Percentiles rank a stretch among this genome's conserved stretches.
These are phyloP conservation scores for Calycopis cecrops DNA, from an alignment of 1,140 invertebrate genomes.

Conservation along the genomic window DNA sequence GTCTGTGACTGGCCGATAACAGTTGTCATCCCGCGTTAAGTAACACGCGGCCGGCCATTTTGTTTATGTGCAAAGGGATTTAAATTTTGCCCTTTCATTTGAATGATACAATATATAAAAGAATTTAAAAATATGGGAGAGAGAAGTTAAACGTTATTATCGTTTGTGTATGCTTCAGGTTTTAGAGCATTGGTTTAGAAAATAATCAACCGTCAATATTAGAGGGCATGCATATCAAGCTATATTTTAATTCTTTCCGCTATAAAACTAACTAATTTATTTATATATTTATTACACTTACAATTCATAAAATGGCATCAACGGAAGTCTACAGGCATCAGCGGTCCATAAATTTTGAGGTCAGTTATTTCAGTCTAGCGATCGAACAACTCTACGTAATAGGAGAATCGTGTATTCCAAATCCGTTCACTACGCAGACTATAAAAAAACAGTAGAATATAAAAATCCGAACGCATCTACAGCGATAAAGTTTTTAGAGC, in stretches of 20 bases:
- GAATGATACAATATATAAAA: no score
- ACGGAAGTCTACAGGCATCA: no score
- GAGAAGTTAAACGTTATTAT: no score
- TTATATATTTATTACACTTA: no score
- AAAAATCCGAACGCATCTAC: slow-evolving; percentile 24
- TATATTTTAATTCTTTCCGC: no score
- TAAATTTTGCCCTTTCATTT: slow-evolving; percentile 33
- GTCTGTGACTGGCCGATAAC: slow-evolving; percentile 55
- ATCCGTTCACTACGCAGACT: slow-evolving; percentile 10
- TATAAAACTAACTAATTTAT: no score
- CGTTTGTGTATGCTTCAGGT: no score
- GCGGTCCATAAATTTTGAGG: no score
- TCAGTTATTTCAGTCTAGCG: not conserved
- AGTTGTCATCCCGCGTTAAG: slow-evolving; percentile 36
- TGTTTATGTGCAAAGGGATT: slow-evolving; percentile 12
- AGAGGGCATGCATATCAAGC: no score
- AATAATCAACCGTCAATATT: no score
- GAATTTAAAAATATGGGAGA: no score
- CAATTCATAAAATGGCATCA: not conserved
- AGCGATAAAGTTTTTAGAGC: slow-evolving; percentile 51
- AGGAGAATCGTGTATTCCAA: slow-evolving; percentile 36
- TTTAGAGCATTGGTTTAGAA: no score
- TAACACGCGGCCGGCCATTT: slow-evolving; percentile 11
- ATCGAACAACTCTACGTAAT: slow-evolving; percentile 31
- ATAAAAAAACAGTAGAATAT: slow-evolving; percentile 16